Evolutionary conservation across 2,888 invertebrate genomes (phyloP).

Genomic region (Rhamnusium bicolor): DNA sequence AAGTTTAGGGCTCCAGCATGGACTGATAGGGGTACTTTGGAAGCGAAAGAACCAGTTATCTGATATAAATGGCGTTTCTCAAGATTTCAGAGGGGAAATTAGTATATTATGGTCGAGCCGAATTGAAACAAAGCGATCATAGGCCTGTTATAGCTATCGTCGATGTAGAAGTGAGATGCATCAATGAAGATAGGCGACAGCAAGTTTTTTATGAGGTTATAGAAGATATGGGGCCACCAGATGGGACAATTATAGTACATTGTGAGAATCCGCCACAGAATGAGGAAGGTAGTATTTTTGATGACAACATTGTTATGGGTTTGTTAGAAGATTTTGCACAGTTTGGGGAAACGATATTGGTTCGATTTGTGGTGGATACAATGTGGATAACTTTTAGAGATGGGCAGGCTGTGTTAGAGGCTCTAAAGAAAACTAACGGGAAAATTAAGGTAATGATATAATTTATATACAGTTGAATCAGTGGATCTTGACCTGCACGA

Average conservation of each 20-base stretch:
- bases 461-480: too few relatives aligned
- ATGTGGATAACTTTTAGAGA: constrained; percentile 95
- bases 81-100: constrained; percentile 83
- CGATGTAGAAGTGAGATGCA: constrained; percentile 88
- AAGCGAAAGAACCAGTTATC: constrained; percentile 83
- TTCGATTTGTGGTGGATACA: constrained; percentile 90
- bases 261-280: constrained; percentile 58
- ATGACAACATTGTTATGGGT: constrained; percentile 85
- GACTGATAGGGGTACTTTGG: constrained; percentile 98
- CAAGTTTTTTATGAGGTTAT: constrained; percentile 87
- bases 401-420: constrained; percentile 89
- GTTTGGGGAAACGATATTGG: constrained; percentile 91
- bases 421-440: constrained; percentile 68
- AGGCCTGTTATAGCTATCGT: constrained; percentile 95
- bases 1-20: constrained; percentile 97
- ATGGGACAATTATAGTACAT: constrained; percentile 90
- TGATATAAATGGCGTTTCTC: constrained; percentile 75
- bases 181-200: constrained; percentile 84
- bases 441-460: constrained; percentile 44
- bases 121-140: constrained; percentile 98
- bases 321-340: constrained; percentile 87
- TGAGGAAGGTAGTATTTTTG: constrained; percentile 78
- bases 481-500: too few relatives aligned
- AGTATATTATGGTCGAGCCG: constrained; percentile 92
- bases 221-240: constrained; percentile 92